A percentile compares a stretch with the other conserved stretches of the same genome.
Evolutionary conservation across 2,888 invertebrate genomes (phyloP).

Genomic region (Busseola fusca): DNA sequence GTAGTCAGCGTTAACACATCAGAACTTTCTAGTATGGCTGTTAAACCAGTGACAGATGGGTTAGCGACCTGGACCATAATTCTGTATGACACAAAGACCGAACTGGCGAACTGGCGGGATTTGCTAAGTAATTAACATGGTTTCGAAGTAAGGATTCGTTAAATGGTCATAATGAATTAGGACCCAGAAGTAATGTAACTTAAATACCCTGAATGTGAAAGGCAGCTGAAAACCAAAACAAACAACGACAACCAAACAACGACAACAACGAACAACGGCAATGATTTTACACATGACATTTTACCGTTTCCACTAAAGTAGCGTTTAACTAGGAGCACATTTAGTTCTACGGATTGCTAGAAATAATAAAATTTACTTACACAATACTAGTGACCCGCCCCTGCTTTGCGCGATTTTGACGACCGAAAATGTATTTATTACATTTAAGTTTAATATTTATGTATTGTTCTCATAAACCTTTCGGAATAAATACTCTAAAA

Average conservation of each 20-base stretch:
- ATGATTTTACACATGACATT: not conserved
- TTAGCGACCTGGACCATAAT: not conserved
- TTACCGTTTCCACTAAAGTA: slow-evolving; percentile 4
- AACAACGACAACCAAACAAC: no score
- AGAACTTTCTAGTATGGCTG: not conserved
- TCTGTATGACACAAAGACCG: no score
- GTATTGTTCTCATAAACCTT: not conserved
- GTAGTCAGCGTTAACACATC: not conserved
- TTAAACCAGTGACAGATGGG: not conserved
- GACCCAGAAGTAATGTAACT: not conserved
- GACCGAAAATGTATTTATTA: not conserved
- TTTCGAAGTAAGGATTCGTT: no score
- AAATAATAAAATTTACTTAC: not conserved
- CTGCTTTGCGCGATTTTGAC: not conserved
- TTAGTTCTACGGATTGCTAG: not conserved
- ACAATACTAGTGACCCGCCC: not conserved
- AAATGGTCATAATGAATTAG: no score
- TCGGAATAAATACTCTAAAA: not conserved
- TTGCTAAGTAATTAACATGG: no score
- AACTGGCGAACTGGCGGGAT: no score
- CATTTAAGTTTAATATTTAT: not conserved
- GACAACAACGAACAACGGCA: no score
- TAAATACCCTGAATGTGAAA: not conserved
- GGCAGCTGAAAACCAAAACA: not conserved
- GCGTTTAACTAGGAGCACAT: not conserved